Conservation (phyloP, 2,888 invertebrate genomes). For the Bellardia bayeri region DNA sequence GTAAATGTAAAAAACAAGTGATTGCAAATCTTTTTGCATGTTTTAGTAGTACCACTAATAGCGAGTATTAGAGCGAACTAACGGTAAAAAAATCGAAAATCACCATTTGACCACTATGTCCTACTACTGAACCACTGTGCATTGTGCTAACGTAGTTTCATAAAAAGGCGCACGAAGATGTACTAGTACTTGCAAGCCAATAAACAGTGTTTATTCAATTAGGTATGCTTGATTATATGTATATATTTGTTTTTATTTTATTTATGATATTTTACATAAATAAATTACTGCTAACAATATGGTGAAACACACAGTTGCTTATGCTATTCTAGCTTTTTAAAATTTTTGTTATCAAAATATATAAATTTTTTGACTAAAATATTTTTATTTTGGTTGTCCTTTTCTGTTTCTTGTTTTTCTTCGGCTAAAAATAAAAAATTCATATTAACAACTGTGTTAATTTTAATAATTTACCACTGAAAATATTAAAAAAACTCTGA, state of each 20-base stretch:
- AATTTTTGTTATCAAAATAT: not conserved
- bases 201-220: constrained; percentile 18
- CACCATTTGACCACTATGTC: too few species aligned
- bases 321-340: not conserved
- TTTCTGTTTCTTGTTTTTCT: not conserved
- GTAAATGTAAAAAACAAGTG: too few species aligned
- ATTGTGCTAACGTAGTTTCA: not conserved
- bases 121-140: too few species aligned
- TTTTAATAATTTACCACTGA: constrained; percentile 59
- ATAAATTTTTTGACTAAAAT: not conserved
- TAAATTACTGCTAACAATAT: constrained; percentile 1
- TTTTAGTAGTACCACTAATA: too few species aligned
- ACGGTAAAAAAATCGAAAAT: too few species aligned
- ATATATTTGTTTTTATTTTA: not conserved
- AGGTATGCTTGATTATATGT: constrained; percentile 10
- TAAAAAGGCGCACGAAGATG: not conserved
- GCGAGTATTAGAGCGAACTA: too few species aligned
- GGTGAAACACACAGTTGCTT: not conserved
- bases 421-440: constrained; percentile 27
- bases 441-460: constrained; percentile 56
- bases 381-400: constrained; percentile 1
- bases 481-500: constrained; percentile 14
- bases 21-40: too few species aligned
- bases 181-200: not conserved
- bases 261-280: constrained; percentile 1